These are phyloP conservation scores for Antheraea assamensis DNA, from an alignment of 2,888 invertebrate genomes.

Conservation along the genomic window DNA sequence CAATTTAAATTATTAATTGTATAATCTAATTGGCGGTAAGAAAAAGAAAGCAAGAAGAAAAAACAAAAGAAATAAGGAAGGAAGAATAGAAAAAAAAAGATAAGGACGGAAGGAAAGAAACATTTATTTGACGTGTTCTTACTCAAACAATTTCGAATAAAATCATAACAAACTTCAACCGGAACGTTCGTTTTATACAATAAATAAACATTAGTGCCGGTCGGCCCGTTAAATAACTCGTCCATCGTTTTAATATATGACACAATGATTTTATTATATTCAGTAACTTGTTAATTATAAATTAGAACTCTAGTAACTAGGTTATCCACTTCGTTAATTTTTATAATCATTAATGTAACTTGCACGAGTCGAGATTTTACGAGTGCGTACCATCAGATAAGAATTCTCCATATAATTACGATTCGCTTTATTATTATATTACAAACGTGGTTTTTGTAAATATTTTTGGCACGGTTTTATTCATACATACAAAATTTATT, in stretches of 20 bases:
- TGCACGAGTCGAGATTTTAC: constrained; percentile 12
- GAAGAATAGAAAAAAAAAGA: too few relatives aligned
- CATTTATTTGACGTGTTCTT: too few relatives aligned
- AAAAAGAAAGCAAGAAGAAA: too few relatives aligned
- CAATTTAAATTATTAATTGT: too few relatives aligned
- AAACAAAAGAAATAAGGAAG: too few relatives aligned
- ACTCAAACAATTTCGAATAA: background rate
- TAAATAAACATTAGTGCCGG: constrained; percentile 4
- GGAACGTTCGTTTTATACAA: background rate
- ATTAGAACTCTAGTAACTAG: constrained; percentile 29
- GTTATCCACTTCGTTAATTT: constrained; percentile 33
- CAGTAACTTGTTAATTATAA: constrained; percentile 17
- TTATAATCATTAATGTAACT: constrained; percentile 29
- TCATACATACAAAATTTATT: background rate
- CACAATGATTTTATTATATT: constrained; percentile 13
- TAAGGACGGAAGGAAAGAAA: too few relatives aligned
- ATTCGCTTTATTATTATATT: constrained; percentile 8
- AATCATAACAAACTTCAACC: background rate
- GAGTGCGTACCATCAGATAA: constrained; percentile 19
- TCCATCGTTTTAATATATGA: constrained; percentile 8
- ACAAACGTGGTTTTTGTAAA: background rate
- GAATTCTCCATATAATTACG: constrained; percentile 18
- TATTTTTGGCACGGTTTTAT: background rate
- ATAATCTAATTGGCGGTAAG: too few relatives aligned
- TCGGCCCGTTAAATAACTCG: constrained; percentile 11